Evolutionary conservation across 2,888 invertebrate species (phyloP), one percentile per base, ranked within the genome.

Genomic region (Chrysina gloriosa): DNA sequence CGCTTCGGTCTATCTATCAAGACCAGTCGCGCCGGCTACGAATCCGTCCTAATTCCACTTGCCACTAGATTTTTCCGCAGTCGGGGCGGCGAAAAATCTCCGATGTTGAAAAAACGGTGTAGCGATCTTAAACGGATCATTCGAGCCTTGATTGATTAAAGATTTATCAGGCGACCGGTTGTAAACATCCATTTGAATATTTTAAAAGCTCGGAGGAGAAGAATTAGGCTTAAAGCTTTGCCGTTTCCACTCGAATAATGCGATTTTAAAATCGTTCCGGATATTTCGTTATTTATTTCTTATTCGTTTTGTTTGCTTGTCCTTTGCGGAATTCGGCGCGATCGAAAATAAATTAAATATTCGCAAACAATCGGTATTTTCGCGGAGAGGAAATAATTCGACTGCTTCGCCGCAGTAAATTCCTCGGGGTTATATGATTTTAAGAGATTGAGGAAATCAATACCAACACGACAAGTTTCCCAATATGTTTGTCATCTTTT

Each of bases 1-100:
- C 72, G 74, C 76, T 74, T 74, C 71, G 71, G 71, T 74, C 78
- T 79, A 79, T 78, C 79, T 79, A 78, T 79, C 79, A 79, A 76
- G 69, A 67, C 74, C 78, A 79, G 77, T 50, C 63, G 58, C 58
- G 39, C 27, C 25, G 58, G 58, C 58, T 39, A 39, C 25, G 58
- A 7, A 39, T 39, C 25, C 39, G 58, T 31, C 39, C 58, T 58
- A 58, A 58, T 58, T 39, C 58, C 25, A 25, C 58, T 58, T 58
- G 39, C 58, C 58, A 58, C 58, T 36, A 58, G 58, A 58, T 58
- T 58, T 58, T 58, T 58, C 58, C 27, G n/a, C 39, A 58, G 39
- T 39, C 34, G 54, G n/a, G n/a, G 21, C 31, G 31, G 39, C 42
- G 25, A 36, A 58, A 58, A 39, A 58, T 58, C 39, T 39, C 25